Evolutionary conservation across 2,888 invertebrate genomes (phyloP), one percentile per base, ranked within the genome.

Genomic region (Hydrotaea diabolus): DNA sequence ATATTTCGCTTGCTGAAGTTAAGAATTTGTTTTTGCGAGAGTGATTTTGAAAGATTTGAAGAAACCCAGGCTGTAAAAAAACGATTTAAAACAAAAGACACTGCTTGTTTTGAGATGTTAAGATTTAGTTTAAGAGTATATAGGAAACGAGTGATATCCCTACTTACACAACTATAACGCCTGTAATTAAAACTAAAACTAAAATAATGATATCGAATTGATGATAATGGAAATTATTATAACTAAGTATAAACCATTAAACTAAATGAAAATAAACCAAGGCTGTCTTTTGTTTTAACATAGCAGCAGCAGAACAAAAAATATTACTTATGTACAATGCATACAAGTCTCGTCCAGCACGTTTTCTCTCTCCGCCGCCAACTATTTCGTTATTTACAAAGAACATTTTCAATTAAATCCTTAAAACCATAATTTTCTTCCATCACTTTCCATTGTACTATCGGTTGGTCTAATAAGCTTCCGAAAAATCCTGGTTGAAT

Each of bases 41-140:
- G 1, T 76, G 21, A 71, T 53, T 71, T 82, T 79, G 39, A 1
- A 39, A 8, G 39, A 39, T 11, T 39, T 39, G 3, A 8, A 39
- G 8, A 36, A 36, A 36, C 1, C 31, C 7, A 43, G 49, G 13
- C 15, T 79, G 75, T 57, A 66, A 46, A 73, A 21, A 39, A 75
- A 69, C 59, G 53, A 76, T 80, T 69, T 49, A 15, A 62, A 62
- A 62, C 62, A 69, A 43, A 69, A 69, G 69, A 69, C 69, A 46
- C 43, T 13, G 21, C 31, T 46, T 23, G 46, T 8, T 39, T 11
- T 23, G 39, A 43, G 66, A 64, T n/a, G n/a, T 64, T 43, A 2
- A 66, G 57, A 59, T 69, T 69, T 46, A 69, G 69, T 69, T 46
- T 15, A 46, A 15, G 39, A 66, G 13, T 0, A 49, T 49, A 49